Base-by-base conservation (phyloP, 2,888 invertebrate genomes). In the Leptura quadrifasciata region DNA sequence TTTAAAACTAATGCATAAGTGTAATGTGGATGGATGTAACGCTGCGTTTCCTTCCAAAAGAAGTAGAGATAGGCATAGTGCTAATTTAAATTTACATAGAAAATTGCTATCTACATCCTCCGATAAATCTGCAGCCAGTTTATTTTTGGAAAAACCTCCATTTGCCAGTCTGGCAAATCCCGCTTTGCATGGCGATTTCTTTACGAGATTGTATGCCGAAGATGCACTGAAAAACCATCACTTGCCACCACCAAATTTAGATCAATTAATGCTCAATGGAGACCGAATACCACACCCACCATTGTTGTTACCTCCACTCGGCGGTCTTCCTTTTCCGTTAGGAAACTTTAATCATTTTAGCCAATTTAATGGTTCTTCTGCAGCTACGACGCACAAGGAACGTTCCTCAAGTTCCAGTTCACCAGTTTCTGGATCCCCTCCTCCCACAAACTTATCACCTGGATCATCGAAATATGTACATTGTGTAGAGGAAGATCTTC, bases 11-110 rank as follows among this genome's bases (percentile, higher is more conserved):
- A 96, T 97, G 95, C 98, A 98, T 90, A 96, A 96, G 87, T 98
- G 98, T 90, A 96, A 95, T 85, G 95, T 97, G 27, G 97, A 97
- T 81, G 97, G 98, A 0, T 98, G 98, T 88, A 96, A 96, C 89
- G 98, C 98, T 0, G 95, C 97, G 0, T 98, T 98, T 88, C 96
- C 97, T 5, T 97, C 98, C 0, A 98, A 97, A 87, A 91, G 97
- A 74, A 96, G 95, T 85, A 93, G 98, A 83, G 98, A 98, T 86
- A 92, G 97, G 1, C 98, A 98, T 89, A 96, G 96, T 86, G 94
- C 97, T 18, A 98, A 98, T 87, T 91, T 95, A 73, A 97, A 95
- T 87, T 91, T 98, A 54, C 98, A 98, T 87, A 93, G 97, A 81
- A 98, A 98, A 88, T 91, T 98, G 72, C 89, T 97, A 69, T 95